Base-by-base conservation (phyloP, 2,888 invertebrate species). In the Acanthosepion lycidas region DNA sequence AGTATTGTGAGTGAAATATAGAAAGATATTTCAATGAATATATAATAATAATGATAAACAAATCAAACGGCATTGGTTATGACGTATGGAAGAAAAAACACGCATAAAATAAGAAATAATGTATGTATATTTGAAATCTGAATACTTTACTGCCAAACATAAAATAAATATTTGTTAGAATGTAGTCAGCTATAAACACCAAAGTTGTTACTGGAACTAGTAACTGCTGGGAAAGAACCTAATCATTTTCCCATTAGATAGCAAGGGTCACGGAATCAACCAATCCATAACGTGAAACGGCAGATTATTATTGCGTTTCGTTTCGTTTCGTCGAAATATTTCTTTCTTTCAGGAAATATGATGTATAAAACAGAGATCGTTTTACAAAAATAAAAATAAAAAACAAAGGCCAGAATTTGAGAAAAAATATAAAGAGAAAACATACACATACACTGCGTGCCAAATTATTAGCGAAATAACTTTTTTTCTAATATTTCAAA, bases 241-340 rank as follows among this genome's bases (percentile, higher is more conserved):
- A 78, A 28, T 78, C n/a, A n/a, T 28, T 9, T 78, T 78, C 28
- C 1, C n/a, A 78, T 78, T 78, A n/a, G 0, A 78, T 28, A 78
- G n/a, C 78, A 12, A n/a, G n/a, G 78, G 78, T 78, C 78, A 78
- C 78, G 78, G 78, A 28, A 78, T 78, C 78, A 78, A n/a, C 28
- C 78, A n/a, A 78, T 78, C 78, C 28, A 78, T 78, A 78, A 78
- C 9, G 6, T 8, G 78, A 78, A 78, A 78, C 28, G n/a, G 28
- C n/a, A 78, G 78, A 78, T 78, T 78, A 78, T 78, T 78, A 2
- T 0, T n/a, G 28, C n/a, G 28, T 78, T 78, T 78, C 12, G 28
- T 78, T 78, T 78, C 78, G 9, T 78, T 78, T 78, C 78, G 78
- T 78, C 78, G 78, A 78, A 78, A 78, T 78, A 78, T 78, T 78